These are phyloP conservation scores for Malurus cyaneus DNA, from an alignment of 2,113 vertebrate genomes.

Conservation along the genomic window DNA sequence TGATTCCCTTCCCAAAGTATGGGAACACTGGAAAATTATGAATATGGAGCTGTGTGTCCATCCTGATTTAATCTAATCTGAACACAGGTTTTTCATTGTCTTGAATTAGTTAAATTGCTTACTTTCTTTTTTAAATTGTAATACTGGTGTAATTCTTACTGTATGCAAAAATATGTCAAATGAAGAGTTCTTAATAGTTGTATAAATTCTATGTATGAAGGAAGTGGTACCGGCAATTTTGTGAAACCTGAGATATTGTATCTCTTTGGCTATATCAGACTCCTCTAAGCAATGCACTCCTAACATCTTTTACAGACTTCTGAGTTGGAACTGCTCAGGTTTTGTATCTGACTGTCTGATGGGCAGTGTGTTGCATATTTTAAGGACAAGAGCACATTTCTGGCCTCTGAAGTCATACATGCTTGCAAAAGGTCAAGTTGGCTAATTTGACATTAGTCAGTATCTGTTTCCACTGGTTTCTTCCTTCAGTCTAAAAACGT, in stretches of 20 bases:
- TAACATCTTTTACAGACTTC: background rate
- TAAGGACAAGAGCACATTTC: background rate
- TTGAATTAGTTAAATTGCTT: background rate
- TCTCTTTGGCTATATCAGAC: background rate
- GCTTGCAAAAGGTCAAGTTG: background rate
- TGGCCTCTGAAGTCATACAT: background rate
- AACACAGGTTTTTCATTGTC: background rate
- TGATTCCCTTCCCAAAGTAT: background rate
- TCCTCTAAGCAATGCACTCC: background rate
- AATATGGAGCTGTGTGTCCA: background rate
- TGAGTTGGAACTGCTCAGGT: background rate
- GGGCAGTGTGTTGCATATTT: background rate
- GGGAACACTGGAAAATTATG: background rate
- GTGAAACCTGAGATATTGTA: background rate
- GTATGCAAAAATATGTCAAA: background rate
- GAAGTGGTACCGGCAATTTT: background rate
- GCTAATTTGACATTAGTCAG: background rate
- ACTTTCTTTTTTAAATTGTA: background rate
- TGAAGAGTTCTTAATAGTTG: background rate
- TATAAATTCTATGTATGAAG: background rate
- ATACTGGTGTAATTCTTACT: background rate
- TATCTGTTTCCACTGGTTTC: background rate
- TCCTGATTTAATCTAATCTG: background rate
- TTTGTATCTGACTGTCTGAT: background rate
- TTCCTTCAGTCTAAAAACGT: background rate